These are phyloP conservation scores for Urosaurus nigricauda DNA, from an alignment of 2,797 vertebrate genomes.

Conservation along the genomic window DNA sequence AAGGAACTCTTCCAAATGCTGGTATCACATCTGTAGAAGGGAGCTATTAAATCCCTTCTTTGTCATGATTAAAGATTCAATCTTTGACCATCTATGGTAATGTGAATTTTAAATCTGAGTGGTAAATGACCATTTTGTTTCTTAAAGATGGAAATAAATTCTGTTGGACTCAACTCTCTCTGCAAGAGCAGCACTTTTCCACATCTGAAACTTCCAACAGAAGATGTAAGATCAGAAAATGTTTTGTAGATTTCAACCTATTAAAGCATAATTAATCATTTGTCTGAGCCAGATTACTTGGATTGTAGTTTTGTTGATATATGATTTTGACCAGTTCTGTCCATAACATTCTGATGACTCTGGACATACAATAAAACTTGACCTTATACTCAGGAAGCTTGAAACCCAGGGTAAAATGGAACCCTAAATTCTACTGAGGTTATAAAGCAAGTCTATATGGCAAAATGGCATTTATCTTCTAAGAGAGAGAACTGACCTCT, in stretches of 20 bases:
- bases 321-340: background rate
- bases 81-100: background rate
- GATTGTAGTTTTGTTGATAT: background rate
- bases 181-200: too few relatives aligned
- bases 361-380: background rate
- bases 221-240: background rate
- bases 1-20: too few relatives aligned
- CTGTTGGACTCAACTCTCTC: too few relatives aligned
- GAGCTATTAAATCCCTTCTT: background rate
- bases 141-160: too few relatives aligned
- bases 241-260: background rate
- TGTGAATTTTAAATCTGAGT: background rate
- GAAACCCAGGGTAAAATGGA: background rate
- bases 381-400: background rate
- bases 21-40: background rate
- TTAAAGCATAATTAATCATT: background rate
- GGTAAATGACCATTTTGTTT: background rate
- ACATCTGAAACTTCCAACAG: too few relatives aligned
- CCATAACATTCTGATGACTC: background rate
- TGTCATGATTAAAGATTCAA: background rate
- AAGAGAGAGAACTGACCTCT: background rate
- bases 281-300: background rate
- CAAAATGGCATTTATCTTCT: constrained; percentile 28
- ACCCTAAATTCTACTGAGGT: background rate
- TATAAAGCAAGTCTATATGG: constrained; percentile 5